Percentiles rank a stretch among this genome's conserved stretches.
These are phyloP conservation scores for Aplocera efformata DNA, from an alignment of 2,888 invertebrate species.

Conservation along the genomic window DNA sequence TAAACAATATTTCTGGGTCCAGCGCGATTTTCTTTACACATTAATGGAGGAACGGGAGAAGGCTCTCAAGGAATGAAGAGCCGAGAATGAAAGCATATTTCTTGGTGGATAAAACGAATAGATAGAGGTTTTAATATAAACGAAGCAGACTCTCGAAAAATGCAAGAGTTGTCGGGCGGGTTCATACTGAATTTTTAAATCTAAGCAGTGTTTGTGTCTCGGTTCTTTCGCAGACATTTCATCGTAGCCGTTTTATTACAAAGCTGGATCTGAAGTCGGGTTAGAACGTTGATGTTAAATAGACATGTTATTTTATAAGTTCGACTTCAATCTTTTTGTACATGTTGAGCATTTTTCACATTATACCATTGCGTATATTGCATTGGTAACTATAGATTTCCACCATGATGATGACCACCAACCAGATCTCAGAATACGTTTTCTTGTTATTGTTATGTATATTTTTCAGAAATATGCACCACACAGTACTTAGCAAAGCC, in stretches of 20 bases:
- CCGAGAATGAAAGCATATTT: constrained; percentile 73
- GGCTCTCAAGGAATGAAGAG: constrained; percentile 54
- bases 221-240: constrained; percentile 31
- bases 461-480: too few species aligned
- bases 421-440: too few species aligned
- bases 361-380: too few species aligned
- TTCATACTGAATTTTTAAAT: constrained; percentile 73
- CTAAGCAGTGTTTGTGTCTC: constrained; percentile 43
- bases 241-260: constrained; percentile 31
- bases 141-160: constrained; percentile 78
- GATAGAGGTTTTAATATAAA: constrained; percentile 80
- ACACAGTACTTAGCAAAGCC: too few species aligned
- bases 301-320: background rate
- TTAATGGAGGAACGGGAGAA: constrained; percentile 31
- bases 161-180: constrained; percentile 64
- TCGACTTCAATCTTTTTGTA: background rate
- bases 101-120: constrained; percentile 76
- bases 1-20: too few species aligned
- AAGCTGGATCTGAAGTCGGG: constrained; percentile 31
- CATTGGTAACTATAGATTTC: too few species aligned
- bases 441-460: too few species aligned
- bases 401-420: too few species aligned
- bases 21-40: constrained; percentile 23
- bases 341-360: background rate
- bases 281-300: constrained; percentile 12